Conservation (phyloP, 2,888 invertebrate genomes). For the Cotesia congregata region DNA sequence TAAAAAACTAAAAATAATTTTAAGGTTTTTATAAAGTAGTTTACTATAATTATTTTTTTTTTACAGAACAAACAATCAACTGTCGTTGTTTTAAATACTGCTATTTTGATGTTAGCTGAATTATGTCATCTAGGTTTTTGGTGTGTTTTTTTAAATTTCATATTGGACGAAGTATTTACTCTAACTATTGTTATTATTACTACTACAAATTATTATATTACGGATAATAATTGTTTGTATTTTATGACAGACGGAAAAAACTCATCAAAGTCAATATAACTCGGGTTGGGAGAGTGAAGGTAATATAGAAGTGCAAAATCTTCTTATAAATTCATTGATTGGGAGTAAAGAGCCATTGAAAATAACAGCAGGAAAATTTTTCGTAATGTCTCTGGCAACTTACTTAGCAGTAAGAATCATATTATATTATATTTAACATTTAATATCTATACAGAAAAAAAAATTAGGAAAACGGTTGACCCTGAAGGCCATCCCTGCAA, state of each 20-base stretch:
- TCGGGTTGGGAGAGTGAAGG: background rate
- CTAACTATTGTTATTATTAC: background rate
- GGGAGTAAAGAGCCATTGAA: background rate
- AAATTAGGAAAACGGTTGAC: no score
- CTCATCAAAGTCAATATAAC: background rate
- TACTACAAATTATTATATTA: background rate
- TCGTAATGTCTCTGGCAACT: background rate
- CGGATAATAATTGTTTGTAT: background rate
- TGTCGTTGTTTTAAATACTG: no score
- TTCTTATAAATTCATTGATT: background rate
- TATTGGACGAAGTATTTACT: background rate
- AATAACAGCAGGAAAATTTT: background rate
- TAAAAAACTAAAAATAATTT: no score
- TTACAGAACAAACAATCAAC: no score
- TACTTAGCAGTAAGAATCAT: background rate
- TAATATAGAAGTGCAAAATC: background rate
- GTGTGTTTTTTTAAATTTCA: background rate
- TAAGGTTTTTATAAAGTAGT: no score
- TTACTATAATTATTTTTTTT: no score
- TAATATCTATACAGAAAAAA: no score
- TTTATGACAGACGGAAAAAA: background rate
- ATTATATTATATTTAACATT: no score
- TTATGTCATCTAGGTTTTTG: background rate
- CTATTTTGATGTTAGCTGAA: no score
- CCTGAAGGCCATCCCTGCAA: no score